A percentile compares a stretch with the other conserved stretches of the same genome.
These are phyloP conservation scores for Amphipyra berbera DNA, from an alignment of 2,888 invertebrate species.

Conservation along the genomic window DNA sequence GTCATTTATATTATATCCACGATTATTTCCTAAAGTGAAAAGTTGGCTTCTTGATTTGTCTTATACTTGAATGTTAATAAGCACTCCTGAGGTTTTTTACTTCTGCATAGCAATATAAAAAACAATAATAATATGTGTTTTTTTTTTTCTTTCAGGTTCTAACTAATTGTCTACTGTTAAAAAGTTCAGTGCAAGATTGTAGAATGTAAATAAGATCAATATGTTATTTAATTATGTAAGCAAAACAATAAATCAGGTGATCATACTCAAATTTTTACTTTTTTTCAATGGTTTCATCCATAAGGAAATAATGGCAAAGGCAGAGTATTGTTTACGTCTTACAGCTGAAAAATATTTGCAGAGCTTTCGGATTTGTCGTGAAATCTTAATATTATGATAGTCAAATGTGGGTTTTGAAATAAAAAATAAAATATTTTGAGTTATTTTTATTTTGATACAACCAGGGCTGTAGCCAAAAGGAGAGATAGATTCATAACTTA, in stretches of 20 bases:
- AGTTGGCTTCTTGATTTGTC: too few species aligned
- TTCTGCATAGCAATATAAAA: too few species aligned
- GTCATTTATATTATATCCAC: too few species aligned
- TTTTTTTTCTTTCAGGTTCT: conserved; percentile 70
- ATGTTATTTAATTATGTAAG: conserved; percentile 72
- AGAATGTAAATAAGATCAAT: conserved; percentile 73
- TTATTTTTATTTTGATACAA: conserved; percentile 50
- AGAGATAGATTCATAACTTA: neutral
- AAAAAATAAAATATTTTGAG: conserved; percentile 26
- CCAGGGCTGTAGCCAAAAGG: conserved; percentile 34
- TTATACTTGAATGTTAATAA: too few species aligned
- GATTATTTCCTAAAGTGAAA: too few species aligned
- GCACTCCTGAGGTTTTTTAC: too few species aligned
- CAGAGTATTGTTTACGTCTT: too few species aligned
- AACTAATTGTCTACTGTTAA: conserved; percentile 48
- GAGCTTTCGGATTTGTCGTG: too few species aligned
- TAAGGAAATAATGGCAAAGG: too few species aligned
- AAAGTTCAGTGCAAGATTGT: conserved; percentile 34
- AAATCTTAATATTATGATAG: too few species aligned
- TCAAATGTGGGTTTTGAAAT: neutral
- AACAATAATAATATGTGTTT: too few species aligned
- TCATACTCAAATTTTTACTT: conserved; percentile 35
- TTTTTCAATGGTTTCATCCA: conserved; percentile 17
- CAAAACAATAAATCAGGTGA: conserved; percentile 63
- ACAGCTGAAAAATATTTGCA: too few species aligned